Conservation (phyloP, 1,140 invertebrate genomes). For the Drosophila guanche region DNA sequence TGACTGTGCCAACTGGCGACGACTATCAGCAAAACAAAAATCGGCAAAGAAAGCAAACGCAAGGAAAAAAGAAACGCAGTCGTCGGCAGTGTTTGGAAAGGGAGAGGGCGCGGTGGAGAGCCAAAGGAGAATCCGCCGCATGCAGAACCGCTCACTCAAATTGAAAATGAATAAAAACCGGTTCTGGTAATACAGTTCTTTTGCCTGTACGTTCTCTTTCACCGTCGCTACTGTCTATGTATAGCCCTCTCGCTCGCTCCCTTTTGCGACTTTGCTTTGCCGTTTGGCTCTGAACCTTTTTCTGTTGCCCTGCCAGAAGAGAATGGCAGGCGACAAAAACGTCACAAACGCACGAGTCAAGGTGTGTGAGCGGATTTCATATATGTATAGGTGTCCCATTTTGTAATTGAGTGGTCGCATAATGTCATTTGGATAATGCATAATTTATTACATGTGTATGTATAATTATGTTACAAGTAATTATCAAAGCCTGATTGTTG, state of each 20-base stretch:
- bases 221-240: constrained; percentile 2
- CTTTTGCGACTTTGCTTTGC: constrained; percentile 15
- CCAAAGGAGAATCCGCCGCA: constrained; percentile 12
- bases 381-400: not conserved
- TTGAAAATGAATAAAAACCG: constrained; percentile 63
- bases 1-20: too few species aligned
- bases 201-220: constrained; percentile 16
- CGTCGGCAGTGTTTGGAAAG: constrained; percentile 10
- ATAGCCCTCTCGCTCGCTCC: constrained; percentile 2
- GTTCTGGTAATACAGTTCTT: constrained; percentile 66
- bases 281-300: constrained; percentile 7
- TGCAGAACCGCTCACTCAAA: constrained; percentile 56
- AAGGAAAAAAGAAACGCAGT: constrained; percentile 47
- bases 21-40: constrained; percentile 8
- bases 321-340: constrained; percentile 37
- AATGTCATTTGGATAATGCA: not conserved
- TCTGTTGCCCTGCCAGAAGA: too few species aligned
- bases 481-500: too few species aligned
- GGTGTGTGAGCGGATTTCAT: not conserved
- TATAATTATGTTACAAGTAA: too few species aligned
- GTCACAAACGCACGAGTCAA: not conserved
- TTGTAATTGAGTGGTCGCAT: not conserved
- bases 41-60: constrained; percentile 18
- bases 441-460: constrained; percentile 14
- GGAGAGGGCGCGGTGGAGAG: not conserved